These are phyloP conservation scores for Scolanthus callimorphus DNA, from an alignment of 92 coral and sea anemone species.

Conservation along the genomic window DNA sequence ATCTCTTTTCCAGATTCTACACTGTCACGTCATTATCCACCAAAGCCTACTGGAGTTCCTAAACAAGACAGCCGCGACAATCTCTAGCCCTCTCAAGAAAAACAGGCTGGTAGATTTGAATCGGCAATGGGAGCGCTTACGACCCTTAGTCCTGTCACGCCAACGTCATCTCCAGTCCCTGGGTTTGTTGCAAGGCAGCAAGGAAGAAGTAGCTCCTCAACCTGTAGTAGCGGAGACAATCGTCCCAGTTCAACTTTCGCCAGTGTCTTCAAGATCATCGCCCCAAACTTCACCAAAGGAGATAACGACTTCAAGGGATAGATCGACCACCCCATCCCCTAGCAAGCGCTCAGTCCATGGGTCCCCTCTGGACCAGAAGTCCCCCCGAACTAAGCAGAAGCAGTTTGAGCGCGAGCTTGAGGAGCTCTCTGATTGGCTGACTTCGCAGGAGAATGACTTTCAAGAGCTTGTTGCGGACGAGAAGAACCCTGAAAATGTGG, in stretches of 20 bases:
- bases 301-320: constrained; percentile 6
- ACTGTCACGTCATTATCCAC: constrained; percentile 58
- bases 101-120: constrained; percentile 60
- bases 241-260: constrained; percentile 26
- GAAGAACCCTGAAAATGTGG: constrained; percentile 58
- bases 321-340: constrained; percentile 30
- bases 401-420: constrained; percentile 77
- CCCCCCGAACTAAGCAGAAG: constrained; percentile 66
- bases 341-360: constrained; percentile 10
- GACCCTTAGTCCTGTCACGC: constrained; percentile 54
- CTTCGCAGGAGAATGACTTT: constrained; percentile 70
- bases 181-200: constrained; percentile 37
- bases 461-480: constrained; percentile 80
- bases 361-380: constrained; percentile 50
- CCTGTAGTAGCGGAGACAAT: constrained; percentile 22
- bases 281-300: constrained; percentile 38
- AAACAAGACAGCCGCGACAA: constrained; percentile 53
- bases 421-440: constrained; percentile 92
- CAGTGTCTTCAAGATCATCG: constrained; percentile 26
- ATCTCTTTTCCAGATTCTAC: constrained; percentile 45
- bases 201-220: constrained; percentile 6
- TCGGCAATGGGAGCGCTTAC: constrained; percentile 68
- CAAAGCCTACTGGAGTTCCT: constrained; percentile 67
- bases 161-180: constrained; percentile 66
- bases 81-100: constrained; percentile 66